These are phyloP conservation scores for Craseonycteris thonglongyai DNA, from an alignment of 2,113 vertebrate genomes.

Conservation along the genomic window DNA sequence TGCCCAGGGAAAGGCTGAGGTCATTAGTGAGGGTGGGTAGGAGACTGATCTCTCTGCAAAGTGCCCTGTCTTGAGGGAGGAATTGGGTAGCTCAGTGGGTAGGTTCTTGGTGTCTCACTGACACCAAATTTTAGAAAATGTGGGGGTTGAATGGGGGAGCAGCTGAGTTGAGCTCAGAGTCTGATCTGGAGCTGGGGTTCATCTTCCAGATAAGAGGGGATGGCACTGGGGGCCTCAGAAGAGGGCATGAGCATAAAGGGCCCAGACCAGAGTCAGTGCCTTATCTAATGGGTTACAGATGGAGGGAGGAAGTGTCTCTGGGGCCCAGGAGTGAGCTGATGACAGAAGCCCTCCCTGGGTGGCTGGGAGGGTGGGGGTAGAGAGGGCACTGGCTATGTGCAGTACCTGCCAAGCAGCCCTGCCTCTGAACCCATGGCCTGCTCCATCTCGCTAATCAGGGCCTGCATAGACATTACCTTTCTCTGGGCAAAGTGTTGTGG, in stretches of 20 bases:
- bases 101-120: not conserved
- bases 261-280: not conserved
- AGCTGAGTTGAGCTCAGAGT: not conserved
- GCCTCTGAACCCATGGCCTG: not conserved
- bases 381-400: not conserved
- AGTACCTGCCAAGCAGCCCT: not conserved
- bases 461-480: not conserved
- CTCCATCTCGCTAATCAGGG: not conserved
- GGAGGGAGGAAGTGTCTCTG: not conserved
- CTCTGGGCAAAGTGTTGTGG: not conserved
- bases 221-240: not conserved
- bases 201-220: not conserved
- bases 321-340: not conserved
- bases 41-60: not conserved
- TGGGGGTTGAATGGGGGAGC: not conserved
- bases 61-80: not conserved
- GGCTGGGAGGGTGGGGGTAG: fast-evolving
- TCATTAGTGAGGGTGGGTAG: not conserved
- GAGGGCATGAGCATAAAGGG: not conserved
- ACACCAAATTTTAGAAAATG: not conserved
- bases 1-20: not conserved
- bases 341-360: not conserved
- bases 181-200: not conserved
- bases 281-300: not conserved
- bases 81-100: not conserved